A percentile compares a stretch with the other conserved stretches of the same genome.
Evolutionary conservation across 2,797 vertebrate genomes (phyloP).

Genomic region (Galaxias olidus): DNA sequence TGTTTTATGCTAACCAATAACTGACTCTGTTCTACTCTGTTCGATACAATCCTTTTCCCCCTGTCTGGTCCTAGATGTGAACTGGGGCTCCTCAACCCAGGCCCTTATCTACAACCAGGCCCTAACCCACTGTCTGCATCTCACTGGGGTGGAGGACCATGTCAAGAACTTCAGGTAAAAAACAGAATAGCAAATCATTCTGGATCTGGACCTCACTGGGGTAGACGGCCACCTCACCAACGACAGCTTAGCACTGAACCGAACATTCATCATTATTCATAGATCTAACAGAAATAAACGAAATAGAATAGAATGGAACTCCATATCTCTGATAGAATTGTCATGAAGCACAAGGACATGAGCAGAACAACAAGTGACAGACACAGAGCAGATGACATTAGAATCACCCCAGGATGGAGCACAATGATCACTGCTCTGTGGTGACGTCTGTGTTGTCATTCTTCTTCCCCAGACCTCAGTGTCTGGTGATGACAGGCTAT

Average conservation of each 20-base stretch:
- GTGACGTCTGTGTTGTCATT: neutral
- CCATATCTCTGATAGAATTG: no score
- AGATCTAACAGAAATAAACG: no score
- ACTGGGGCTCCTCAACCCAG: constrained; percentile 98
- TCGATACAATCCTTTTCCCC: neutral
- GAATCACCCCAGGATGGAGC: no score
- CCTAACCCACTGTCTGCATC: constrained; percentile 87
- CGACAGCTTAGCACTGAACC: no score
- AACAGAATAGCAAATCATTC: no score
- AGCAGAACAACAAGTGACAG: no score
- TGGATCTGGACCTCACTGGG: no score
- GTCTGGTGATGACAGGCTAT: constrained; percentile 90
- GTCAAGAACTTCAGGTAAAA: constrained; percentile 86
- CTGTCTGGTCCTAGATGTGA: constrained; percentile 82
- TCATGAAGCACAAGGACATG: no score
- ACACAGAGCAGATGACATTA: no score
- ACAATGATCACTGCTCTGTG: neutral
- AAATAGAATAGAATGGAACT: no score
- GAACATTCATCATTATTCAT: no score
- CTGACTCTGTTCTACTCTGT: neutral
- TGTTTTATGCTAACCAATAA: neutral
- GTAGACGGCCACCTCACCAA: no score
- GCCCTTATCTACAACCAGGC: constrained; percentile 94
- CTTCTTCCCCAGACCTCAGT: constrained; percentile 83
- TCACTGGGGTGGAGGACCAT: constrained; percentile 93